These are phyloP conservation scores for Heliconius hermathena DNA, from an alignment of 1,140 invertebrate genomes.

Conservation along the genomic window DNA sequence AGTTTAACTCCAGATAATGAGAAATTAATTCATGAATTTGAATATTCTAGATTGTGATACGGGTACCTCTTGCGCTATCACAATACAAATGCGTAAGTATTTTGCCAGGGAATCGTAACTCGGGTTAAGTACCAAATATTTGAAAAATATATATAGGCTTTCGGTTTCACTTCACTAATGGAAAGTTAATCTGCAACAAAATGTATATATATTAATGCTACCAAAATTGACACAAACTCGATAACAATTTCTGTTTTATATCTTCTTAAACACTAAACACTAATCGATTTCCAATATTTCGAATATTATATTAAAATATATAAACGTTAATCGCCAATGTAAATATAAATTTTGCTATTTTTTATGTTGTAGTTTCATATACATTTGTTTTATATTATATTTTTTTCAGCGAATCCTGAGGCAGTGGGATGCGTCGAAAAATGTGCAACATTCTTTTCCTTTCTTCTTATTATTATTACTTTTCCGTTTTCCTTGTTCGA, in stretches of 20 bases:
- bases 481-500: constrained; percentile 93
- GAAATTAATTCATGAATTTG: constrained; percentile 53
- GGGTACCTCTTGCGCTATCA: constrained; percentile 76
- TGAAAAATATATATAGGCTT: neutral
- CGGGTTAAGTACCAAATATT: neutral
- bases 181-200: neutral
- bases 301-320: neutral
- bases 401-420: constrained; percentile 80
- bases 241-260: neutral
- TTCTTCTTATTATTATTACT: constrained; percentile 89
- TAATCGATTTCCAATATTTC: neutral
- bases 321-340: neutral
- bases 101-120: constrained; percentile 72
- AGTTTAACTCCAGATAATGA: constrained; percentile 10
- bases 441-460: constrained; percentile 90
- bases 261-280: neutral
- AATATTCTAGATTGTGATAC: constrained; percentile 78
- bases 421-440: constrained; percentile 88
- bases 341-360: neutral
- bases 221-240: neutral
- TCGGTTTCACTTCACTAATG: neutral
- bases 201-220: neutral
- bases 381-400: neutral
- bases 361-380: neutral
- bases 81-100: constrained; percentile 79